Conservation (phyloP, 2,797 vertebrate species). For the Orestias chungarensis region DNA sequence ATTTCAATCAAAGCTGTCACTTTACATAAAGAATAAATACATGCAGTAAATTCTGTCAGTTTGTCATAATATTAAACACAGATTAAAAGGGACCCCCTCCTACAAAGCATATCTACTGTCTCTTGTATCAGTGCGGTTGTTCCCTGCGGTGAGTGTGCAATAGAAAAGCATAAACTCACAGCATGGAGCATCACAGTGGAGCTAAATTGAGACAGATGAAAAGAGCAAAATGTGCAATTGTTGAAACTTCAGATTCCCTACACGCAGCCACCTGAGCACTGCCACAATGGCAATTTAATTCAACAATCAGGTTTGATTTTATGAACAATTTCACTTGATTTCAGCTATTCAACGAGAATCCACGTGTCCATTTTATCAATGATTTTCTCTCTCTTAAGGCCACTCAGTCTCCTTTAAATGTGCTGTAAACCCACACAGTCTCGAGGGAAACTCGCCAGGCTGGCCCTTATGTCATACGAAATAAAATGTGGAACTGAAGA, state of each 20-base stretch:
- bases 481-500: slow-evolving; percentile 43
- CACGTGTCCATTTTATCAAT: slow-evolving; percentile 32
- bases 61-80: slow-evolving; percentile 1
- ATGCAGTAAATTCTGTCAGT: slow-evolving; percentile 5
- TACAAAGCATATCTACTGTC: slow-evolving; percentile 1
- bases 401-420: slow-evolving; percentile 34
- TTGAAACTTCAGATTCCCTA: slow-evolving; percentile 16
- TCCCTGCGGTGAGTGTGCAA: slow-evolving; percentile 7
- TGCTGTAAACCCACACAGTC: slow-evolving; percentile 29
- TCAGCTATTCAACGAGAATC: slow-evolving; percentile 11
- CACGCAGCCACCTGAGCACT: slow-evolving; percentile 7
- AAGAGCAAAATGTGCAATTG: slow-evolving; percentile 26
- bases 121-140: slow-evolving; percentile 23
- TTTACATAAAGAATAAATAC: neutral
- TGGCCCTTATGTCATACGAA: slow-evolving; percentile 33
- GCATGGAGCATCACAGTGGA: slow-evolving; percentile 3
- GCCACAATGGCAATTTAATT: slow-evolving; percentile 21
- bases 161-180: slow-evolving; percentile 19
- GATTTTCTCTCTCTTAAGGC: slow-evolving; percentile 19
- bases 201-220: slow-evolving; percentile 28
- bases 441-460: slow-evolving; percentile 44
- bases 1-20: slow-evolving; percentile 3
- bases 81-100: neutral
- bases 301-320: slow-evolving; percentile 32
- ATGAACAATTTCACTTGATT: slow-evolving; percentile 29